A percentile compares a stretch with the other conserved stretches of the same genome.
These are phyloP conservation scores for Alloplasta piceator DNA, from an alignment of 2,888 invertebrate species.

Conservation along the genomic window DNA sequence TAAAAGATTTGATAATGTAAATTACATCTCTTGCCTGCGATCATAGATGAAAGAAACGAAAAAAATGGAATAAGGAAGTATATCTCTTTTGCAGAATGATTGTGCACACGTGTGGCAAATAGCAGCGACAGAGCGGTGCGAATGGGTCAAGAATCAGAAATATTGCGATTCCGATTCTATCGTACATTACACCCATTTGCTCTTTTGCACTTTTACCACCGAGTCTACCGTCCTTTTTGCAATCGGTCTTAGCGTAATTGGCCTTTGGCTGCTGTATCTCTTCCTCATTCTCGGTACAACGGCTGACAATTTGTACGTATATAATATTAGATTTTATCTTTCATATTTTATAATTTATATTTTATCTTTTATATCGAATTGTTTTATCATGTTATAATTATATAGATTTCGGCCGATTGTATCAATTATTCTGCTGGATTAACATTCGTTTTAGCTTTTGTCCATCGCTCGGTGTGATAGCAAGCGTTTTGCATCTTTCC, in stretches of 20 bases:
- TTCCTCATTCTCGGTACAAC: slow-evolving; percentile 85
- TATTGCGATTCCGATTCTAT: slow-evolving; percentile 78
- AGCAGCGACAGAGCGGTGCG: slow-evolving; percentile 77
- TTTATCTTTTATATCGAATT: too few relatives aligned
- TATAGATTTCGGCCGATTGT: too few relatives aligned
- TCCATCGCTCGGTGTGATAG: slow-evolving; percentile 84
- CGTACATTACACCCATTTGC: slow-evolving; percentile 80
- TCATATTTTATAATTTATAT: too few relatives aligned
- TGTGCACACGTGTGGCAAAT: slow-evolving; percentile 81
- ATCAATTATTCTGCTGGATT: too few relatives aligned
- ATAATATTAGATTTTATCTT: too few relatives aligned
- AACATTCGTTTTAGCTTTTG: slow-evolving; percentile 83
- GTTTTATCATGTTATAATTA: too few relatives aligned
- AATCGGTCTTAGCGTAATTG: slow-evolving; percentile 75
- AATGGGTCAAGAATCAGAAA: slow-evolving; percentile 77
- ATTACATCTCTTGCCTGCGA: too few relatives aligned
- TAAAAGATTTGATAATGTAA: too few relatives aligned
- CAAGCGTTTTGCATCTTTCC: slow-evolving; percentile 83
- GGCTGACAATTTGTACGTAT: slow-evolving; percentile 85
- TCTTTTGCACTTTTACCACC: slow-evolving; percentile 81
- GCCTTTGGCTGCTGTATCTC: slow-evolving; percentile 84
- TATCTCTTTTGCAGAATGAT: slow-evolving; percentile 75
- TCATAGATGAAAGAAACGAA: too few relatives aligned
- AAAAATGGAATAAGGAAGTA: too few relatives aligned
- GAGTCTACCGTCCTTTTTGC: slow-evolving; percentile 67